phyloP scores from a whole-genome alignment of 2,113 vertebrate species.

The Neodontobutis hainanensis region DNA sequence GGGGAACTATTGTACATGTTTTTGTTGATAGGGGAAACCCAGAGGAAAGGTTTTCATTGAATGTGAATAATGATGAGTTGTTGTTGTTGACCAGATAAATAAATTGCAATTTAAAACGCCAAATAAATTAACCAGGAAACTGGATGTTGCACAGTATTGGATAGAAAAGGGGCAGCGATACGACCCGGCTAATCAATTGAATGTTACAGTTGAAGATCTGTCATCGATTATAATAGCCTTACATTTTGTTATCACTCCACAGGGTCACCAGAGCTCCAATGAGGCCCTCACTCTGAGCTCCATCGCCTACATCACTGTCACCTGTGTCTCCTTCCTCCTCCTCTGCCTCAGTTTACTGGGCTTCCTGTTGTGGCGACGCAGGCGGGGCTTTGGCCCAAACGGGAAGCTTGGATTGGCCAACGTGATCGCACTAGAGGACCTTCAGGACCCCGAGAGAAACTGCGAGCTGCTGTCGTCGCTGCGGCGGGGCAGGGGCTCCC shows the following conservation, averaged over 20 bases:
- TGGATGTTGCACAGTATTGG: too few relatives aligned
- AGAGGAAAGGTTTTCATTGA: too few relatives aligned
- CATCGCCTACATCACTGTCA: slow-evolving; percentile 45
- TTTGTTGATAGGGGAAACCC: too few relatives aligned
- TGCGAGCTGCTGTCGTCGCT: slow-evolving; percentile 69
- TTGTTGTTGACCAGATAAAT: too few relatives aligned
- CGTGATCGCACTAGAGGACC: slow-evolving; percentile 81
- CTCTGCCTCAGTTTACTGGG: slow-evolving; percentile 44
- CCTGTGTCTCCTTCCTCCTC: slow-evolving; percentile 55
- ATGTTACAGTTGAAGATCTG: not conserved
- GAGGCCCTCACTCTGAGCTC: slow-evolving; percentile 38
- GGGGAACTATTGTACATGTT: too few relatives aligned
- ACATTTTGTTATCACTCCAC: not conserved
- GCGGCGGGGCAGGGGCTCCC: slow-evolving; percentile 29
- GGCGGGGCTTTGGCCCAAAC: slow-evolving; percentile 57
- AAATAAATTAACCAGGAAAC: too few relatives aligned
- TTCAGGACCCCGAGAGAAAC: slow-evolving; percentile 70
- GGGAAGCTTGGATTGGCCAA: slow-evolving; percentile 70
- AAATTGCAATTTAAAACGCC: too few relatives aligned
- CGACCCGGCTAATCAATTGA: too few relatives aligned
- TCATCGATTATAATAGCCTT: not conserved
- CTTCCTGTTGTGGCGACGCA: slow-evolving; percentile 53
- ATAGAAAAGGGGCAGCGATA: too few relatives aligned
- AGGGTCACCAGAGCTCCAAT: slow-evolving; percentile 50
- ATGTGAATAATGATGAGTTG: too few relatives aligned